Evolutionary conservation across 2,888 invertebrate species (phyloP), one percentile per base, ranked within the genome.

Genomic region (Conus canariensis): DNA sequence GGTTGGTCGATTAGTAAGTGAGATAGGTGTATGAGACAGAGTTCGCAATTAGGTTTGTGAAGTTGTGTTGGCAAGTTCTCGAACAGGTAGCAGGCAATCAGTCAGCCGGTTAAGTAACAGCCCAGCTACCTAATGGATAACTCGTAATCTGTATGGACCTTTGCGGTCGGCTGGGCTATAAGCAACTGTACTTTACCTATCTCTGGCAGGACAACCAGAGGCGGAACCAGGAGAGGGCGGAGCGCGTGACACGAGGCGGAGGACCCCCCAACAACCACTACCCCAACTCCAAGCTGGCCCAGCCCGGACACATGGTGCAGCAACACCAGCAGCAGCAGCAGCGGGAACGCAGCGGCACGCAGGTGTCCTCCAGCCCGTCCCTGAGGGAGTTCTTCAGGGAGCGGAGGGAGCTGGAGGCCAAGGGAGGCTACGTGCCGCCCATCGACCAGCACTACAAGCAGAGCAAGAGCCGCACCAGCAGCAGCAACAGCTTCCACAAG

Each of bases 331-430:
- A 64, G 64, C 64, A 64, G 12, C 64, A 64, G 64, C 64, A 10
- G 16, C 70, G 22, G 77, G 77, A 80, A 3, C 74, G n/a, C 58
- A n/a, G 85, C 83, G n/a, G 14, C 58, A n/a, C n/a, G n/a, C 14
- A 25, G 25, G 25, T 60, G 25, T 59, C 59, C 16, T 85, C 85
- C 60, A 60, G 77, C 25, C 74, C 77, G 9, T 90, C 91, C 64
- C 93, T 93, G 14, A 85, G 94, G 64, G 93, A 95, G 30, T 95
- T 94, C 87, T 94, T 95, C 90, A 91, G 93, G 70, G 94, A 94
- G 90, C 90, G 94, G 82, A 90, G 94, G 14, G 82, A 87, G 45
- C 30, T 92, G 64, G 93, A 93, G 82, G 90, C 93, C 12, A 90
- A 90, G 10, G 91, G 92, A 3, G 91, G 90, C 87, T 87, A 77